Percentiles rank a stretch among this genome's conserved stretches.
Evolutionary conservation across 2,888 invertebrate species (phyloP).

Genomic region (Pardosa pseudoannulata): DNA sequence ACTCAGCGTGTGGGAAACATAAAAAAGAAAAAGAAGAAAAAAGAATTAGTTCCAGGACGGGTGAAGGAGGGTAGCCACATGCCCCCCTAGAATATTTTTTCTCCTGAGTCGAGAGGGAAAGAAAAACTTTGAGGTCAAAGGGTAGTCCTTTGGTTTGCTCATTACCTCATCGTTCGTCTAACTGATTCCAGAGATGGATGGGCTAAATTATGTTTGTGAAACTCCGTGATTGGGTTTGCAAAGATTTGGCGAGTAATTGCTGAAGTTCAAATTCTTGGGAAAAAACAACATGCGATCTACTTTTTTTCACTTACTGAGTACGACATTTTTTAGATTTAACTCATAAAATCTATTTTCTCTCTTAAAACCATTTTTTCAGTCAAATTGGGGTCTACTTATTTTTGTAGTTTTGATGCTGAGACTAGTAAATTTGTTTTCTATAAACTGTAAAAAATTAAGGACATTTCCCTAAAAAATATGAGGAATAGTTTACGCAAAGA

Average conservation of each 20-base stretch:
- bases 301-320: too few relatives aligned
- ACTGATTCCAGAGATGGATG: conserved; percentile 16
- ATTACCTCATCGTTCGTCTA: conserved; percentile 65
- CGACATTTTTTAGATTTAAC: too few relatives aligned
- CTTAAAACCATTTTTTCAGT: too few relatives aligned
- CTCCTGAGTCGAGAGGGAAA: background rate
- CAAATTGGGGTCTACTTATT: too few relatives aligned
- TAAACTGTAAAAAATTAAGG: too few relatives aligned
- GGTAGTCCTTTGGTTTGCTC: conserved; percentile 30
- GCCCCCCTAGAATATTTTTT: conserved; percentile 1
- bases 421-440: too few relatives aligned
- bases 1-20: conserved; percentile 43
- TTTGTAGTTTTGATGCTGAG: too few relatives aligned
- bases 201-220: conserved; percentile 1
- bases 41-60: background rate
- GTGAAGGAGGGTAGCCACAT: background rate
- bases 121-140: conserved; percentile 42
- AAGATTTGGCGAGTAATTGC: conserved; percentile 30
- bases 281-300: too few relatives aligned
- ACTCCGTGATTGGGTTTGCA: background rate
- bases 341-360: too few relatives aligned
- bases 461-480: too few relatives aligned
- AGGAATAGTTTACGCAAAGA: too few relatives aligned
- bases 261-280: background rate
- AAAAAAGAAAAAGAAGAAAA: background rate